Base-by-base conservation (phyloP, 2,797 vertebrate species). In the Gadopsis bispinosus region DNA sequence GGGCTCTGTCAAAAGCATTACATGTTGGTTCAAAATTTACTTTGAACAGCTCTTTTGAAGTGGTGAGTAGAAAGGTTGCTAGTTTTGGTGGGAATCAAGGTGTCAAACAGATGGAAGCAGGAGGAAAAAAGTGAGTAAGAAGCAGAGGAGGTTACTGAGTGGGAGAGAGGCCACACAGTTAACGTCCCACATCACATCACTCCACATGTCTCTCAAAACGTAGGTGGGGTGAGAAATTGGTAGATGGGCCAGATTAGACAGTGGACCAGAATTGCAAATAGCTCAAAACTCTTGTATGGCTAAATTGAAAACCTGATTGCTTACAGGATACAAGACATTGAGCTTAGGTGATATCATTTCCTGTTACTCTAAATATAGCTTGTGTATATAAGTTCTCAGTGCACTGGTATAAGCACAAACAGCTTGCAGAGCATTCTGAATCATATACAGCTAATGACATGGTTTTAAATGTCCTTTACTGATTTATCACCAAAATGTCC, bases 351-450 rank as follows among this genome's bases (percentile, higher is more conserved):
- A 93, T 76, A 89, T 92, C 19, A 91, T 74, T 89, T 95, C 94
- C 93, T 91, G 89, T 91, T 89, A 85, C 59, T 88, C 88, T 89
- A 91, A 89, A 87, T 88, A 19, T 41, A 77, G 88, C 83, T 35
- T 58, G 67, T 7, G 8, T 79, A 78, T 79, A 76, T 22, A 86
- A 82, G 55, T 51, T 47, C 67, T 83, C 69, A 61, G 53, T 56
- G 62, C 67, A 65, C 22, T 65, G 74, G 45, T 81, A 71, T 62
- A 60, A 86, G 89, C 88, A 84, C 80, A 85, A 69, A 81, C 51
- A 69, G 55, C 79, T 72, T 77, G 77, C 87, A 75, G 48, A 66
- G 69, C 78, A 50, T 67, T 88, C 76, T 73, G 83, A 87, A 70
- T 89, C 80, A 76, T 41, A 83, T n/a, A 55, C 22, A 55, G 33